Conservation (phyloP, 2,797 vertebrate genomes). For the Rhinatrema bivittatum region DNA sequence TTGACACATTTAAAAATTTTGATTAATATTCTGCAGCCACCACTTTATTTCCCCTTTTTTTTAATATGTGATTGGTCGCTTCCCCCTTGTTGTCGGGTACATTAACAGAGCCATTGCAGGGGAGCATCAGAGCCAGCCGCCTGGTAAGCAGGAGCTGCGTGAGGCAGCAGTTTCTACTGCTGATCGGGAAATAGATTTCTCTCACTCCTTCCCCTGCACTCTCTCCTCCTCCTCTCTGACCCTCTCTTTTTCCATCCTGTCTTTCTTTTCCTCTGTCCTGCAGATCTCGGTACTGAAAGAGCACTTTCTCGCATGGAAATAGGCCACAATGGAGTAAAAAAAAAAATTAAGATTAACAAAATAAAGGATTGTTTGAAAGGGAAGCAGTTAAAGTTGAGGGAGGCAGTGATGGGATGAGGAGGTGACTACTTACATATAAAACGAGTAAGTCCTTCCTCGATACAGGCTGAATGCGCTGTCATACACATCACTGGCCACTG, state of each 20-base stretch:
- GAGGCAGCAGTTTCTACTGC: too few relatives aligned
- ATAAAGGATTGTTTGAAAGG: slow-evolving; percentile 38
- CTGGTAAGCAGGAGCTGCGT: too few relatives aligned
- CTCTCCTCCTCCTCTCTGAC: slow-evolving; percentile 15
- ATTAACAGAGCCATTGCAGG: too few relatives aligned
- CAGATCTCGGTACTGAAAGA: slow-evolving; percentile 35
- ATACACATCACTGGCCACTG: slow-evolving; percentile 92
- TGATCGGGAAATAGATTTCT: too few relatives aligned
- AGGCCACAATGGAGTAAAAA: slow-evolving; percentile 39
- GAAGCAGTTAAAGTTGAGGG: slow-evolving; percentile 19
- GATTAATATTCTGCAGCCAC: too few relatives aligned
- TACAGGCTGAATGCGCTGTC: slow-evolving; percentile 98
- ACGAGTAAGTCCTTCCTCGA: slow-evolving; percentile 92
- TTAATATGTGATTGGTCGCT: too few relatives aligned
- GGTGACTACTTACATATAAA: slow-evolving; percentile 79
- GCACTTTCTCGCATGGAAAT: slow-evolving; percentile 40
- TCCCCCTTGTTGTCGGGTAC: too few relatives aligned
- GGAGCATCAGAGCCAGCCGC: too few relatives aligned
- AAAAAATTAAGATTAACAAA: slow-evolving; percentile 27
- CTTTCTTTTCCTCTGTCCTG: not conserved
- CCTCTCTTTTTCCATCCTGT: slow-evolving; percentile 17
- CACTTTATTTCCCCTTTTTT: too few relatives aligned
- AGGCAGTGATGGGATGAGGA: not conserved
- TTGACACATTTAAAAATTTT: too few relatives aligned
- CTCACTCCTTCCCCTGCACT: too few relatives aligned